A percentile compares a stretch with the other conserved stretches of the same genome.
Conservation (phyloP, 2,888 invertebrate species). For the Aspidiotus rigidus region DNA sequence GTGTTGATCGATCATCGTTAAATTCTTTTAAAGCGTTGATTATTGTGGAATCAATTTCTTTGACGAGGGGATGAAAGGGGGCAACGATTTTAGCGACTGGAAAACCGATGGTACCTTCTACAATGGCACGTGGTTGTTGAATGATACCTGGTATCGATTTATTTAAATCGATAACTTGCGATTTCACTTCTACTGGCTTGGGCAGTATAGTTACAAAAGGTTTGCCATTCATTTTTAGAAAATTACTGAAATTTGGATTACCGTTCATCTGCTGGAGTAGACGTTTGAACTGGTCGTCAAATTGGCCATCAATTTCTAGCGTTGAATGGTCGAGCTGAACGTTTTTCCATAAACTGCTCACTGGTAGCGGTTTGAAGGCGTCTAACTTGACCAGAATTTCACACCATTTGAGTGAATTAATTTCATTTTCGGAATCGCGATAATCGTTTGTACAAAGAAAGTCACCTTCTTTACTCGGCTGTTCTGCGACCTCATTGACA, state of each 20-base stretch:
- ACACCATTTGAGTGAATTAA: slow-evolving; percentile 41
- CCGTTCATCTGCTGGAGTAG: not conserved
- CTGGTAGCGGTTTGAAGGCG: slow-evolving; percentile 7
- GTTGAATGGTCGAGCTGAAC: not conserved
- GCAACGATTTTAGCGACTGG: slow-evolving; percentile 56
- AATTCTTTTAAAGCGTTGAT: slow-evolving; percentile 49
- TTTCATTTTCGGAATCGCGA: slow-evolving; percentile 57
- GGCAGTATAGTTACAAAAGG: slow-evolving; percentile 42
- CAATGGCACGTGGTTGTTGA: slow-evolving; percentile 38
- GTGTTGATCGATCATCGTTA: slow-evolving; percentile 43
- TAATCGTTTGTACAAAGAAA: slow-evolving; percentile 46
- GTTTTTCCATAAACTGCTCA: slow-evolving; percentile 13
- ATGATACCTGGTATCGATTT: slow-evolving; percentile 41
- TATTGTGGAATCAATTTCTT: slow-evolving; percentile 47
- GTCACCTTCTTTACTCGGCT: slow-evolving; percentile 63
- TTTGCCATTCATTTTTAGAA: not conserved
- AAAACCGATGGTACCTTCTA: slow-evolving; percentile 44
- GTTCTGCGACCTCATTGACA: slow-evolving; percentile 45
- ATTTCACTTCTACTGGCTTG: slow-evolving; percentile 47
- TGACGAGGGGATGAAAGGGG: slow-evolving; percentile 51
- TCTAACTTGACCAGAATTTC: slow-evolving; percentile 25
- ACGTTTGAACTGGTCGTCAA: not conserved
- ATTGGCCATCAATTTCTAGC: slow-evolving; percentile 8
- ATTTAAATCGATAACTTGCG: slow-evolving; percentile 49
- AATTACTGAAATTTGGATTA: slow-evolving; percentile 14